Base-by-base conservation (phyloP, 1,140 invertebrate genomes). In the Drosophila athabasca region DNA sequence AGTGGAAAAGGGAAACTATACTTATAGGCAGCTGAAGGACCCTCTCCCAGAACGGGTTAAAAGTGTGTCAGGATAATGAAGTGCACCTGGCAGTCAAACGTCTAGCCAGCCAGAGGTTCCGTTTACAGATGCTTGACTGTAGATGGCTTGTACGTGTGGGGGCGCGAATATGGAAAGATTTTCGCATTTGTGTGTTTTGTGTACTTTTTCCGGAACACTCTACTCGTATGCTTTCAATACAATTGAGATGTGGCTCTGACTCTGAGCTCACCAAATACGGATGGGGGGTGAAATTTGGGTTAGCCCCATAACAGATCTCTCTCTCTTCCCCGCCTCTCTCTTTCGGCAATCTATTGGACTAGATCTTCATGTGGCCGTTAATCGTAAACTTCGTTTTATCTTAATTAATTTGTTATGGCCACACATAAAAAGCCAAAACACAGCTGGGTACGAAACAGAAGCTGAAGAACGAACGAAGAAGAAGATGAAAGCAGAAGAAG, bases 381-480 rank as follows among this genome's bases (percentile, higher is more conserved):
- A 52, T 31, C 71, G 49, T 74, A 55, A 75, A 75, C 49, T 54
- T 35, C 8, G 15, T 29, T 45, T 57, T 62, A 62, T 53, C 69
- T 64, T 75, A 75, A 75, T 75, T 75, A 75, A 66, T 75, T 75
- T 67, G 70, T 54, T 61, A 71, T 60, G 68, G 68, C 41, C 64
- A 31, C 43, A 65, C 51, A 43, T 68, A 60, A 50, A 66, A 50
- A 48, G 51, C 43, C 54, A 15, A 17, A 15, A 17, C 41, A 13
- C 54, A 57, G 54, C 54, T 57, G 41, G 54, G 29, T 35, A 35
- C 11, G 35, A 13, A 39, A 39, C 35, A 13, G 35, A 39, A 39
- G 35, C 35, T 1, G 11, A 13, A 13, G 35, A 39, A 5, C 35
- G 11, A 39, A 19, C 0, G 17, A 19, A 19, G 17, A 19, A 19